A percentile compares a stretch with the other conserved stretches of the same genome.
phyloP scores from a whole-genome alignment of 2,113 vertebrate genomes.

The Prionailurus viverrinus region DNA sequence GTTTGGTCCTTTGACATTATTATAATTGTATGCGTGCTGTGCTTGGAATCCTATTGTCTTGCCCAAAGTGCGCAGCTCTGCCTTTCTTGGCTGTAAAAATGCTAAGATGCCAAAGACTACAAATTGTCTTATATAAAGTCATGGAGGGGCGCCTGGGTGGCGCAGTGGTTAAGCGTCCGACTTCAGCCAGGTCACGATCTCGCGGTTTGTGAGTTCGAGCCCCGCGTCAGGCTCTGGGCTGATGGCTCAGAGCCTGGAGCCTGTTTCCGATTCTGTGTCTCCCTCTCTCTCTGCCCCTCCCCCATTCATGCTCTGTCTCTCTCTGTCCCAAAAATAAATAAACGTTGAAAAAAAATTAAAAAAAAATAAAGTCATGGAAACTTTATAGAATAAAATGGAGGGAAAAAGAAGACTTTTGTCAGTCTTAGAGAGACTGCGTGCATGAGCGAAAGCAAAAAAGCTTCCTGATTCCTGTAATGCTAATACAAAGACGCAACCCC shows the following conservation, averaged over 20 bases:
- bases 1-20: constrained; percentile 59
- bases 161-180: no score
- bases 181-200: no score
- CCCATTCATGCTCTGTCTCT: no score
- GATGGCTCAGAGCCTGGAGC: no score
- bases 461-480: neutral
- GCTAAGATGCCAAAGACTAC: constrained; percentile 55
- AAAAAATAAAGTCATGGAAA: constrained; percentile 4
- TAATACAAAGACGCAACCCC: neutral
- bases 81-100: constrained; percentile 41
- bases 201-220: no score
- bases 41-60: constrained; percentile 63
- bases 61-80: constrained; percentile 13
- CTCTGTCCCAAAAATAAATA: no score
- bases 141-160: neutral
- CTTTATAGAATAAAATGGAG: constrained; percentile 14
- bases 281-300: no score
- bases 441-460: neutral
- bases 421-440: neutral
- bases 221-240: no score
- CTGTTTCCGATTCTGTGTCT: no score
- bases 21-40: neutral
- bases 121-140: constrained; percentile 47
- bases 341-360: no score
- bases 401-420: neutral